A percentile compares a stretch with the other conserved stretches of the same genome.
Conservation (phyloP, 2,797 vertebrate species). For the Paguma larvata region DNA sequence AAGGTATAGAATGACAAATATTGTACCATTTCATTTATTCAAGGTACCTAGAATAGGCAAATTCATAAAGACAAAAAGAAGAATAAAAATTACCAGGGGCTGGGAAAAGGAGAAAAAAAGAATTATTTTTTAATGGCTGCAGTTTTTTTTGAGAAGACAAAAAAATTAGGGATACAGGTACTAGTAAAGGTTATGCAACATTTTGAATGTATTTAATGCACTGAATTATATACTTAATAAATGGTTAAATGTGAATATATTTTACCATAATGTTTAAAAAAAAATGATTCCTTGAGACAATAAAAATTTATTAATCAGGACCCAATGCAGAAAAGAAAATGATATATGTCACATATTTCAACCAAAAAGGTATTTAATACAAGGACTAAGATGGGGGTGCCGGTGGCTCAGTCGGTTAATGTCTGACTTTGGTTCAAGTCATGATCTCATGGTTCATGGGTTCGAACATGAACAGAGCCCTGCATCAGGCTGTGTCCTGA, state of each 20-base stretch:
- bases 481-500: no score
- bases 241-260: neutral
- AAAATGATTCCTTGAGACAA: constrained; percentile 1
- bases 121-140: neutral
- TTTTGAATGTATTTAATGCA: neutral
- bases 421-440: no score
- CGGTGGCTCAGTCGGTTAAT: no score
- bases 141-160: constrained; percentile 16
- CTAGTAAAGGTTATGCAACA: neutral
- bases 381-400: neutral
- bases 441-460: no score
- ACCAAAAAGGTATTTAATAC: neutral
- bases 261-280: neutral
- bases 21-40: neutral
- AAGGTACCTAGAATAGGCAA: neutral
- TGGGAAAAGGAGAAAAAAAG: neutral
- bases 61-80: neutral
- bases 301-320: constrained; percentile 21
- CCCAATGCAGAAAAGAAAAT: neutral
- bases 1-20: constrained; percentile 16
- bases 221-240: neutral
- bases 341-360: neutral
- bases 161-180: neutral
- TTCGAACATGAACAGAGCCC: no score
- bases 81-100: neutral